phyloP scores from a whole-genome alignment of 2,888 invertebrate species.

The Yponomeuta sedellus region DNA sequence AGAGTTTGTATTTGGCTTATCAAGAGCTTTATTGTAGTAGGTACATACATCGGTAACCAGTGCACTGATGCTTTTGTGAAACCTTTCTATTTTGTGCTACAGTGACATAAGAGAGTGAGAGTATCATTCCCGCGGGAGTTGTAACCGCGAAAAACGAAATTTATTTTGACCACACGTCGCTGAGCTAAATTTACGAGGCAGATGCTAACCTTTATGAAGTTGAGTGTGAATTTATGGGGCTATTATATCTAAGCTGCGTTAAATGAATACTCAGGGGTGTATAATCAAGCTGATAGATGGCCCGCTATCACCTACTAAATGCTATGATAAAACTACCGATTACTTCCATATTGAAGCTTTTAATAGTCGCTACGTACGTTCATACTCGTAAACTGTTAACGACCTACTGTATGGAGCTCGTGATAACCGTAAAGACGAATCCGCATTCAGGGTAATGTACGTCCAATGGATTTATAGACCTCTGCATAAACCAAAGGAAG shows the following conservation, averaged over 20 bases:
- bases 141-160: neutral
- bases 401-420: constrained; percentile 18
- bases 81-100: neutral
- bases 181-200: neutral
- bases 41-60: too few species aligned
- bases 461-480: neutral
- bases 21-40: too few species aligned
- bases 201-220: neutral
- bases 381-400: constrained; percentile 34
- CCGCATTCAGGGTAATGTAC: neutral
- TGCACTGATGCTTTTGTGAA: neutral
- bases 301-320: neutral
- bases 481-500: neutral
- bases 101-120: neutral
- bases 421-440: neutral
- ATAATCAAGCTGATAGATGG: neutral
- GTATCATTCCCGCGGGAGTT: neutral
- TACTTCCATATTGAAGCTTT: constrained; percentile 30
- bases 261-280: neutral
- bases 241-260: neutral
- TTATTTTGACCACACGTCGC: neutral
- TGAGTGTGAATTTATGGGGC: neutral
- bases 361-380: too few species aligned
- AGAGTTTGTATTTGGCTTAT: too few species aligned
- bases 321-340: constrained; percentile 23